Conservation (phyloP, 2,113 vertebrate species). For the Leptobrachium leishanense region DNA sequence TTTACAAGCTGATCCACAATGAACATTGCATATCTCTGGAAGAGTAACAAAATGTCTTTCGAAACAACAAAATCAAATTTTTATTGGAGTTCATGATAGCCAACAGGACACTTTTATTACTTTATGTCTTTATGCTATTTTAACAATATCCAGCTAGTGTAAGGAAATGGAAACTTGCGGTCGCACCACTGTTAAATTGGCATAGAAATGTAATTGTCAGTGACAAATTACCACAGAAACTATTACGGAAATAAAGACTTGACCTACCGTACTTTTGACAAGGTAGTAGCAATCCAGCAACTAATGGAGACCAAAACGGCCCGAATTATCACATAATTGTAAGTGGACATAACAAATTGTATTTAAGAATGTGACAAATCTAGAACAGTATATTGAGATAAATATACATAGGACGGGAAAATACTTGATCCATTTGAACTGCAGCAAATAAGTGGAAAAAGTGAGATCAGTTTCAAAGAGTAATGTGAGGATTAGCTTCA, state of each 20-base stretch:
- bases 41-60: slow-evolving; percentile 53
- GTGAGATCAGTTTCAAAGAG: no score
- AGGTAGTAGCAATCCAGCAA: no score
- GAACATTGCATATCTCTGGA: slow-evolving; percentile 53
- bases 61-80: slow-evolving; percentile 55
- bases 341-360: no score
- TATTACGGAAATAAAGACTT: neutral
- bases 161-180: neutral
- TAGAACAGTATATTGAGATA: no score
- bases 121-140: neutral
- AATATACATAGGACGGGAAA: no score
- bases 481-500: no score
- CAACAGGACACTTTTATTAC: slow-evolving; percentile 52
- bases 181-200: neutral
- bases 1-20: slow-evolving; percentile 50
- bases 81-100: slow-evolving; percentile 39
- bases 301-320: no score
- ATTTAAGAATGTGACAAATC: no score
- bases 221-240: neutral
- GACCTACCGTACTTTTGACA: no score
- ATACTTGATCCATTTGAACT: no score
- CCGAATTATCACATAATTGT: no score
- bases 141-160: neutral
- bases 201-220: neutral
- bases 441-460: no score